These are phyloP conservation scores for Musca vetustissima DNA, from an alignment of 1,140 invertebrate genomes.

Conservation along the genomic window DNA sequence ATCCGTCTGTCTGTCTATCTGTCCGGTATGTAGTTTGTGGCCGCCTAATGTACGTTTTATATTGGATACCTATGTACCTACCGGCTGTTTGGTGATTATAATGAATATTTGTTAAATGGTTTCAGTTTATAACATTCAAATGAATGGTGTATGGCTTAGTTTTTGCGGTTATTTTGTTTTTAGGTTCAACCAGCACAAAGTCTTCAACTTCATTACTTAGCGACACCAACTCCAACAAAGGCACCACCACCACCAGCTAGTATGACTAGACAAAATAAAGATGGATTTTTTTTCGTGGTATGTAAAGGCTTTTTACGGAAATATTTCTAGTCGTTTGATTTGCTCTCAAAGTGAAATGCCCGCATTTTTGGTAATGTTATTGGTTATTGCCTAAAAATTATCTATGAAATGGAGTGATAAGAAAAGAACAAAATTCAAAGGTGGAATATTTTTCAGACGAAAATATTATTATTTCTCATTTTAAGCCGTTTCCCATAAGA, in stretches of 20 bases:
- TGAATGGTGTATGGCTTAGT: not conserved
- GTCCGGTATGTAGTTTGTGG: too few relatives aligned
- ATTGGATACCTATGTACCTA: not conserved
- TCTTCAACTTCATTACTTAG: too few relatives aligned
- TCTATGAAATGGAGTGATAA: too few relatives aligned
- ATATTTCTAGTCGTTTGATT: conserved; percentile 1
- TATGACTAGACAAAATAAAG: conserved; percentile 21
- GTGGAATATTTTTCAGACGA: too few relatives aligned
- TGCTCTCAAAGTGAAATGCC: conserved; percentile 27
- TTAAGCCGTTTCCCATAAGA: too few relatives aligned
- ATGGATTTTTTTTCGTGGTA: not conserved
- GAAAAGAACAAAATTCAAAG: too few relatives aligned
- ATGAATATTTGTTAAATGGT: conserved; percentile 21
- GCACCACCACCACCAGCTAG: not conserved
- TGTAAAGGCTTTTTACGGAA: conserved; percentile 2
- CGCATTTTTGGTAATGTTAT: conserved; percentile 25
- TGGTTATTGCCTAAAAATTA: not conserved
- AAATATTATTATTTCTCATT: too few relatives aligned
- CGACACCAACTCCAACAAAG: too few relatives aligned
- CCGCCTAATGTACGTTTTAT: too few relatives aligned
- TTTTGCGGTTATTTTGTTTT: not conserved
- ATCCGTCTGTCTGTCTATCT: not conserved
- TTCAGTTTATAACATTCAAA: conserved; percentile 18
- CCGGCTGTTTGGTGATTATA: conserved; percentile 9
- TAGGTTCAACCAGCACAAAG: not conserved